Conservation (phyloP, 2,888 invertebrate species). For the Cyaniris semiargus region DNA sequence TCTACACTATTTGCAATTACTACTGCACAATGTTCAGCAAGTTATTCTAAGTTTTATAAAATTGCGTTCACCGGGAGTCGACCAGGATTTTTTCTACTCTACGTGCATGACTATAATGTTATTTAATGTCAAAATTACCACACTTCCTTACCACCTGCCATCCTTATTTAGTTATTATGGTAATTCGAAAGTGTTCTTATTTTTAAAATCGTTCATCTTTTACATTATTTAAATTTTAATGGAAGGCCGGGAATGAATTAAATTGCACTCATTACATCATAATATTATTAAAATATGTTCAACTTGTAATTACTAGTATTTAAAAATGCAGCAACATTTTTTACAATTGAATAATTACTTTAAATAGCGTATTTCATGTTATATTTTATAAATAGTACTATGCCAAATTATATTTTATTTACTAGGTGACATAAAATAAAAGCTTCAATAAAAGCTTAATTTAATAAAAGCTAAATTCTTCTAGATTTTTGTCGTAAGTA, state of each 20-base stretch:
- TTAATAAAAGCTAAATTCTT: too few species aligned
- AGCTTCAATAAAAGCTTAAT: too few species aligned
- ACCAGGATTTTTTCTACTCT: conserved; percentile 10
- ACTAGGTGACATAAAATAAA: too few species aligned
- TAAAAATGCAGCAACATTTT: neutral
- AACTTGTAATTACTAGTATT: neutral
- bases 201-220: neutral
- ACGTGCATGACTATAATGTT: conserved; percentile 18
- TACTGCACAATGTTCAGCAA: neutral
- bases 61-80: neutral
- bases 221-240: conserved; percentile 13
- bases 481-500: too few species aligned
- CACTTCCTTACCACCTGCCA: conserved; percentile 23
- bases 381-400: too few species aligned
- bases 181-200: conserved; percentile 16
- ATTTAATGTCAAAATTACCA: conserved; percentile 19
- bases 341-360: neutral
- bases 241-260: neutral
- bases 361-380: neutral
- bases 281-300: neutral
- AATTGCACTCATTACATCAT: neutral
- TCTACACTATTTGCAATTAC: neutral
- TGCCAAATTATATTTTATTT: neutral
- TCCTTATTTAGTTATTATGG: conserved; percentile 23
- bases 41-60: neutral